These are phyloP conservation scores for Pantherophis alleghaniensis DNA, from an alignment of 2,797 vertebrate species.

Conservation along the genomic window DNA sequence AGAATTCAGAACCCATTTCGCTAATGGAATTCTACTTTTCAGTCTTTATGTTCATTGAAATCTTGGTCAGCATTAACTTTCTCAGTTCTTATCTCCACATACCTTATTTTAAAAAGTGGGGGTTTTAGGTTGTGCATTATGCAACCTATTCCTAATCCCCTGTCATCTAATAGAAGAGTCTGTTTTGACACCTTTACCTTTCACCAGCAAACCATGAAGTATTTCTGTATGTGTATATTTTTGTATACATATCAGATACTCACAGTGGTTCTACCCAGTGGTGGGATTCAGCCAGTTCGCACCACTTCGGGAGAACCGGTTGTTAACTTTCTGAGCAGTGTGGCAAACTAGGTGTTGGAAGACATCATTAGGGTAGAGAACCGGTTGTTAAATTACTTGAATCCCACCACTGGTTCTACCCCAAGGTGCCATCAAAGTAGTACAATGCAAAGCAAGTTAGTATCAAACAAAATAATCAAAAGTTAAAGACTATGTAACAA, in stretches of 20 bases:
- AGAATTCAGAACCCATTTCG: neutral
- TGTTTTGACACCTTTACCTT: neutral
- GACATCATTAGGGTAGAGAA: too few relatives aligned
- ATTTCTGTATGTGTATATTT: neutral
- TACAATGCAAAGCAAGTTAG: neutral
- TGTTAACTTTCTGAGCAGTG: too few relatives aligned
- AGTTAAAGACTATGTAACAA: neutral
- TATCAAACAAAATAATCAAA: neutral
- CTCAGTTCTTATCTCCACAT: neutral
- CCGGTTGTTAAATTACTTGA: too few relatives aligned
- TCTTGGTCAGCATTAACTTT: neutral
- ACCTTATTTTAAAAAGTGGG: neutral
- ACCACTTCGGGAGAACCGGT: too few relatives aligned
- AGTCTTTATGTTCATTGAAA: neutral
- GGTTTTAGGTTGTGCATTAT: neutral
- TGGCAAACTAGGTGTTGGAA: too few relatives aligned
- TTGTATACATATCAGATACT: neutral
- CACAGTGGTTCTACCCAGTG: neutral
- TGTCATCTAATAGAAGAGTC: neutral
- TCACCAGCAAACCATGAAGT: neutral
- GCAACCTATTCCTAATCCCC: neutral
- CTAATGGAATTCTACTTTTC: neutral
- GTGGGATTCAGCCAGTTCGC: too few relatives aligned
- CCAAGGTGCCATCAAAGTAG: neutral
- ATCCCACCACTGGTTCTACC: neutral